phyloP scores from a whole-genome alignment of 2,113 vertebrate species.

The Murina feae region DNA sequence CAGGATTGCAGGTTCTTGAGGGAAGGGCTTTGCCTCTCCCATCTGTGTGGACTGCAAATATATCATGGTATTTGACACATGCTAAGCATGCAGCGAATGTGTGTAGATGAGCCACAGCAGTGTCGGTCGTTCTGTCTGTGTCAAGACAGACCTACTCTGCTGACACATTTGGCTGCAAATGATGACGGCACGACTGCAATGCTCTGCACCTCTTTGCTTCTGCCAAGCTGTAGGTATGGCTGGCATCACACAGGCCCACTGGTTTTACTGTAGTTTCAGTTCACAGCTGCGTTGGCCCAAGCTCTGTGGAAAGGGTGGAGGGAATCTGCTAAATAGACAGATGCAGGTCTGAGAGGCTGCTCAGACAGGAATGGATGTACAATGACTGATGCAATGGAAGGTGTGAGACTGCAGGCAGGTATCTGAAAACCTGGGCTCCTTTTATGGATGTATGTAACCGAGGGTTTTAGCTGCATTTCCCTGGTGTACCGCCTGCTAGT shows the following conservation, averaged over 20 bases:
- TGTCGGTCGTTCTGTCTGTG: background rate
- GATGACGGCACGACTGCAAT: background rate
- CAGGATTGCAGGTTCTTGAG: background rate
- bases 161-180: conserved; percentile 19
- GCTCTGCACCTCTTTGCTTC: background rate
- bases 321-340: conserved; percentile 26
- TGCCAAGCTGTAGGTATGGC: background rate
- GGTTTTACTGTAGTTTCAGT: background rate
- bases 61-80: background rate
- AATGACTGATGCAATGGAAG: conserved; percentile 24
- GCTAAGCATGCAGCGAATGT: conserved; percentile 2
- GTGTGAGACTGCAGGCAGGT: conserved; percentile 4
- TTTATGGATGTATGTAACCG: conserved; percentile 50
- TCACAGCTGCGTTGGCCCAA: conserved; percentile 24
- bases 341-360: conserved; percentile 3
- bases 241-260: background rate
- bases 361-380: conserved; percentile 52
- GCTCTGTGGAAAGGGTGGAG: background rate
- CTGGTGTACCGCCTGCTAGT: conserved; percentile 57
- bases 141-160: background rate
- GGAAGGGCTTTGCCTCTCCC: background rate
- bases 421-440: conserved; percentile 41
- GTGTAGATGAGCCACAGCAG: background rate
- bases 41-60: background rate
- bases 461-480: conserved; percentile 57